Evolutionary conservation across 2,797 vertebrate genomes (phyloP), one percentile per base, ranked within the genome.

Genomic region (Champsocephalus esox): DNA sequence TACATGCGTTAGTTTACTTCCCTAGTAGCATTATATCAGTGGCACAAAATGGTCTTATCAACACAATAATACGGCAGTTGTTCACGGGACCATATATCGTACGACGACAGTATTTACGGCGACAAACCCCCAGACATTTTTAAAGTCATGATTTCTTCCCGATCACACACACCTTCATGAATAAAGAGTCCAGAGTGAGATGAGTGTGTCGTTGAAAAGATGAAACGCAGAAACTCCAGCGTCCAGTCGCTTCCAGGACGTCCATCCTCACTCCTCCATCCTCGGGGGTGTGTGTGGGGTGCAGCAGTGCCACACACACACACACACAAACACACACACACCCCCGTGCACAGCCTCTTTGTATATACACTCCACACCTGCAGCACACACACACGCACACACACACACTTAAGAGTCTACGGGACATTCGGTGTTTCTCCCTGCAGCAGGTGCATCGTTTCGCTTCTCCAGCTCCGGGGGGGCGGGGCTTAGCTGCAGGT

Each of bases 401-500:
- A 51, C 49, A 68, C 71, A 79, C 69, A 74, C 69, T 69, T 48
- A 44, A 38, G 34, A 38, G 34, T 38, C 34, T 38, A 38, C 34
- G 34, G 34, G 34, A 38, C 34, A 38, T 38, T 38, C 34, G 34
- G 34, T 38, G 34, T 38, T 7, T 38, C 34, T 38, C 34, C 34
- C 34, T 32, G 83, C 75, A 80, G 86, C 83, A 62, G 75, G 8
- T 38, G 7, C 34, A 38, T 38, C 34, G 34, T 38, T 6, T 8
- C 1, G 34, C 59, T 97, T 97, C 75, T 99, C 96, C 50, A 96
- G 92, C 28, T 54, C 52, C 55, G 8, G 34, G 57, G 28, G 28
- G 28, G 28, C 28, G 28, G 93, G 77, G 51, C 90, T 81, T 24
- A 95, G 93, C 81, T 96, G 96, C 60, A 99, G 95, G 94, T 87